Percentiles rank a stretch among this genome's conserved stretches.
Evolutionary conservation across 2,113 vertebrate species (phyloP).

Genomic region (Thymallus thymallus): DNA sequence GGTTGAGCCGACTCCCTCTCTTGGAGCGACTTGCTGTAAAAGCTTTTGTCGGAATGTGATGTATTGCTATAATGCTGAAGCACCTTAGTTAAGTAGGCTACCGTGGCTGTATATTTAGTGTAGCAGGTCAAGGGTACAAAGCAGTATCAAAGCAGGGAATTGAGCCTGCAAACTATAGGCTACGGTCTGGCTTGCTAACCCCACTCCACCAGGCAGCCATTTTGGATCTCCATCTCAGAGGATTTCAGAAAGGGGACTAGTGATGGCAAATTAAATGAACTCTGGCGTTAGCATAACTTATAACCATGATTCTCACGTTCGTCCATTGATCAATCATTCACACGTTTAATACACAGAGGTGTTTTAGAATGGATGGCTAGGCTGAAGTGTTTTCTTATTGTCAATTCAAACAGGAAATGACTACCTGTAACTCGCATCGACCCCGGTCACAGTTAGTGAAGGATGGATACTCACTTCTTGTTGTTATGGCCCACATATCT

Average conservation of each 20-base stretch:
- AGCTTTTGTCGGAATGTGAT: neutral
- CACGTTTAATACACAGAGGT: conserved; percentile 45
- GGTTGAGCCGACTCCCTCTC: conserved; percentile 39
- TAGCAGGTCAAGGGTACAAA: conserved; percentile 68
- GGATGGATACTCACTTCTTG: conserved; percentile 76
- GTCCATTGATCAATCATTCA: conserved; percentile 45
- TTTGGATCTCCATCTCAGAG: conserved; percentile 42
- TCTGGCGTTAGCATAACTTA: conserved; percentile 19
- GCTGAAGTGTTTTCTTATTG: conserved; percentile 73
- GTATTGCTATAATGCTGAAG: conserved; percentile 53
- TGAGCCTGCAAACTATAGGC: conserved; percentile 53
- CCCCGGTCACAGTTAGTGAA: conserved; percentile 34
- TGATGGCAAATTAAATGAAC: conserved; percentile 49
- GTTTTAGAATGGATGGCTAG: conserved; percentile 78
- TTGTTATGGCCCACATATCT: conserved; percentile 81
- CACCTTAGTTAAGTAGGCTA: conserved; percentile 62
- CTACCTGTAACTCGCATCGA: conserved; percentile 36
- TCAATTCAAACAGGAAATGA: conserved; percentile 46
- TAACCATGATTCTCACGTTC: conserved; percentile 43
- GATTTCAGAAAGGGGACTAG: conserved; percentile 46
- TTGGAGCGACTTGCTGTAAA: conserved; percentile 27
- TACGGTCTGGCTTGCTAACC: conserved; percentile 60
- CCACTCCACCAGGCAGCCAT: conserved; percentile 46
- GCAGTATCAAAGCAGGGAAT: conserved; percentile 63
- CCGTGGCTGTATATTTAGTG: conserved; percentile 66